phyloP scores from a whole-genome alignment of 2,888 invertebrate species.

The Temnothorax rugatulus region DNA sequence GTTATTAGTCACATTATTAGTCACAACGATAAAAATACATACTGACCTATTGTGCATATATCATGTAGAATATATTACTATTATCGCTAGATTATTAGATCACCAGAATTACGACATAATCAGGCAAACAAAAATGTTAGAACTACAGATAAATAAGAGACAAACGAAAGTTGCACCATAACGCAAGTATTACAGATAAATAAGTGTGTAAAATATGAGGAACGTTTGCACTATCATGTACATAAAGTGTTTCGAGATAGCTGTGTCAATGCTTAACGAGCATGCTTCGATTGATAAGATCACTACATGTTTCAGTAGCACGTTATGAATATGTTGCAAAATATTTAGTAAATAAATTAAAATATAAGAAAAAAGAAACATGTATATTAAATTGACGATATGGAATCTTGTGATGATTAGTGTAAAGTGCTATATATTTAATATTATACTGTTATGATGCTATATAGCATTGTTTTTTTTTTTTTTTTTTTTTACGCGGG shows the following conservation, averaged over 20 bases:
- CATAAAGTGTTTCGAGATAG: neutral
- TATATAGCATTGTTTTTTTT: too few relatives aligned
- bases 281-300: neutral
- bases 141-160: neutral
- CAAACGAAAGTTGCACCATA: neutral
- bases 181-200: neutral
- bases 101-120: neutral
- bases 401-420: neutral
- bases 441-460: neutral
- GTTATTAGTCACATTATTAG: neutral
- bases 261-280: neutral
- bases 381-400: neutral
- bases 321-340: neutral
- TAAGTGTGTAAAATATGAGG: neutral
- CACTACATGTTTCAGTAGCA: neutral
- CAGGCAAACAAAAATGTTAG: neutral
- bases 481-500: too few relatives aligned
- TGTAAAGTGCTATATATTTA: neutral
- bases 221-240: neutral
- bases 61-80: too few relatives aligned
- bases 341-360: neutral
- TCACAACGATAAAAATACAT: neutral
- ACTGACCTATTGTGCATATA: too few relatives aligned
- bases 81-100: neutral
- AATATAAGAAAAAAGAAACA: neutral